A percentile compares a stretch with the other conserved stretches of the same genome.
Conservation (phyloP, 1,140 invertebrate species). For the Drosophila sucinea region DNA sequence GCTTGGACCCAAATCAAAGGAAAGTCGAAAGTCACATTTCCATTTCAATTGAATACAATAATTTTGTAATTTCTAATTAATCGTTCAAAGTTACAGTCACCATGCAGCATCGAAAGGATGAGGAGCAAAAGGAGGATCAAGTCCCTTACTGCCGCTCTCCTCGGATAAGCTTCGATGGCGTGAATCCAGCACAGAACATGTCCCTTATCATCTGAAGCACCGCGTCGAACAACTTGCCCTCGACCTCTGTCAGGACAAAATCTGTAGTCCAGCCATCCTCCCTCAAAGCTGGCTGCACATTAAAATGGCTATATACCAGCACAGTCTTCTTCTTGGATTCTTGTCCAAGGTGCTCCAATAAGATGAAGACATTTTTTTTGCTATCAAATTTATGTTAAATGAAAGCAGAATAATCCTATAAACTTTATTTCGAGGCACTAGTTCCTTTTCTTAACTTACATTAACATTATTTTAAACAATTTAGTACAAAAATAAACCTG, state of each 20-base stretch:
- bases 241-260: conserved; percentile 93
- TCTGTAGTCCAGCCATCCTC: conserved; percentile 98
- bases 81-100: too few relatives aligned
- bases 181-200: conserved; percentile 97
- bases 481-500: conserved; percentile 73
- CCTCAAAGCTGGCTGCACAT: conserved; percentile 96
- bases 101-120: too few relatives aligned
- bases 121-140: conserved; percentile 85
- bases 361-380: background rate
- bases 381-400: background rate
- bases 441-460: conserved; percentile 48
- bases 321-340: conserved; percentile 96
- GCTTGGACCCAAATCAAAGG: too few relatives aligned
- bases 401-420: conserved; percentile 5
- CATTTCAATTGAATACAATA: too few relatives aligned
- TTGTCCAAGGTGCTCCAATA: conserved; percentile 87
- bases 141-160: conserved; percentile 97
- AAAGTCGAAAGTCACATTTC: too few relatives aligned
- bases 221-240: conserved; percentile 96
- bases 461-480: conserved; percentile 18
- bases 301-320: conserved; percentile 98
- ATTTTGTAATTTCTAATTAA: too few relatives aligned
- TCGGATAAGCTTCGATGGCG: conserved; percentile 97
- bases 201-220: conserved; percentile 97
- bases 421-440: conserved; percentile 62